Evolutionary conservation across 2,797 vertebrate species (phyloP), one percentile per base, ranked within the genome.

Genomic region (Esox lucius): DNA sequence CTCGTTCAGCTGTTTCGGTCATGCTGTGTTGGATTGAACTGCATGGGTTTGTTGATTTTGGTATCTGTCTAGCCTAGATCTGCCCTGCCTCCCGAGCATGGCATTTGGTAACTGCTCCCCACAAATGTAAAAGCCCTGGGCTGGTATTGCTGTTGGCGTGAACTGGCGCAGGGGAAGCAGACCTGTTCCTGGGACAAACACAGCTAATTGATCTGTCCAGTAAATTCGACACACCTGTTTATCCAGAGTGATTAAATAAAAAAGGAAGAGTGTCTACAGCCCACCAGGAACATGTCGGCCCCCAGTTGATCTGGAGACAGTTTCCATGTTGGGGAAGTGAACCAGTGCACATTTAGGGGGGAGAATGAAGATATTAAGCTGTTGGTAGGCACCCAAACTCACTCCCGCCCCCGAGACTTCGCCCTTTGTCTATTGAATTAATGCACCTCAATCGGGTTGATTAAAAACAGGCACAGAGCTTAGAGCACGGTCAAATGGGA

Each of bases 1-100:
- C 7, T 78, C 35, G 15, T 65, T 26, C 28, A 28, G 64, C 4
- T 56, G 53, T 56, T 67, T 17, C 28, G 7, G 65, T 67, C 6
- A 9, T 33, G 28, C 15, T 35, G 19, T 31, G 12, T 33, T 67
- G 15, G 16, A 67, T 67, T 33, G 24, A 22, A 70, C 42, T 64
- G 82, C 86, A 90, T 90, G 85, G 68, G 51, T 86, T 83, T 84
- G 51, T 72, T 59, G 73, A 48, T 48, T 42, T 66, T 51, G 78
- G 76, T 22, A 8, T 56, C 28, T 19, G 51, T n/a, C 74, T 56
- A 16, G 6, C 51, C 4, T n/a, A 56, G n/a, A 56, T 56, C 7
- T n/a, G 6, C n/a, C 51, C 51, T 22, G 17, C 51, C 19, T 22
- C 51, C 8, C n/a, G 19, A 56, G 2, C 17, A n/a, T 19, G 19